Base-by-base conservation (phyloP, 2,113 vertebrate species). In the Poicephalus gulielmi region DNA sequence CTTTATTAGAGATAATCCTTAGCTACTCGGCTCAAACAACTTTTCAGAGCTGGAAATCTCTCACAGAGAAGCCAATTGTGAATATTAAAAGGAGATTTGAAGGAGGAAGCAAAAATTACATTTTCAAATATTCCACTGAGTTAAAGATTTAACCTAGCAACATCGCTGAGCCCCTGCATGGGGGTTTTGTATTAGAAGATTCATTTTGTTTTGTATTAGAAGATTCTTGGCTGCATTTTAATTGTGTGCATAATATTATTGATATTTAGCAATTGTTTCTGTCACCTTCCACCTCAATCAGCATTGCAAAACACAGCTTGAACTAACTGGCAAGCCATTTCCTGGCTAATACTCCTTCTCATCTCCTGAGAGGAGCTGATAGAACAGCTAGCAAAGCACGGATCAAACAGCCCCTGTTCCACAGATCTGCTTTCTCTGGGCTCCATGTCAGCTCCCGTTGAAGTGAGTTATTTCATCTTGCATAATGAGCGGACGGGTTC, bases 181-280 rank as follows among this genome's bases (percentile, higher is more conserved):
- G 77, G 47, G 79, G 31, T n/a, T 82, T 86, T 64, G 39, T 68
- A 78, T 87, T 85, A 68, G 86, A 91, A 83, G 83, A 31, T 43
- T 93, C 69, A 14, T 88, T 90, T 85, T 82, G 31, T n/a, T 82
- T 86, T 64, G 39, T 68, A 78, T 87, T 85, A 68, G 86, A 91
- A 83, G 83, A 31, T 43, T 90, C 78, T 82, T 71, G 91, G 67
- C 67, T 91, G 83, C 55, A 57, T 93, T 92, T 95, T 93, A 96
- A 88, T 92, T 95, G 84, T 91, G 85, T 85, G 76, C 70, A 81
- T 94, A 90, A 85, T 92, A 91, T 80, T 95, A 86, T 55, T 93
- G 87, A 96, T 94, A 92, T 88, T 92, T 92, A 94, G 82, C 81
- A 78, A 84, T 84, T 82, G 88, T 88, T 91, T 84, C 88, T 90